Base-by-base conservation (phyloP, 1,140 invertebrate species). In the Apis laboriosa region DNA sequence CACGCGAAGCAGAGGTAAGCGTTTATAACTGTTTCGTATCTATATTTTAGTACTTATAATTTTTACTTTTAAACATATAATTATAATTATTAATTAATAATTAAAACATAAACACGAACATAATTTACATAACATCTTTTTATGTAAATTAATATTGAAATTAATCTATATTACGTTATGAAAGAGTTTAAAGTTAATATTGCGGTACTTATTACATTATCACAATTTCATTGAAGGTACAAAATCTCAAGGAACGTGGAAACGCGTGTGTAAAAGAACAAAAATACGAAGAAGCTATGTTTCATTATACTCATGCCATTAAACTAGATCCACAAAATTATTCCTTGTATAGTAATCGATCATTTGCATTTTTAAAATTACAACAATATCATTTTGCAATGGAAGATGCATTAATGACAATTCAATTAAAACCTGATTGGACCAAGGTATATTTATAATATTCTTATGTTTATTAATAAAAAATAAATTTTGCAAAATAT, bases 261-360 rank as follows among this genome's bases (percentile, higher is more conserved):
- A 97, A 98, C 93, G 95, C 96, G 72, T 97, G 96, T 93, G 95
- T 97, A 15, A 96, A 96, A 92, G 94, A 96, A 87, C 95, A 95
- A 77, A 97, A 97, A 88, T 96, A 95, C 92, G 95, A 95, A 86
- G 97, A 97, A 93, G 97, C 97, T 28, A 95, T 97, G 78, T 92
- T 97, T 73, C 96, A 97, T 93, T 98, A 97, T 90, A 97, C 96
- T 19, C 95, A 97, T n/a, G 97, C 97, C 2, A 96, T 98, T 88
- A 97, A 97, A 94, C 91, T 96, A 78, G 96, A 97, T 87, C 95
- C 96, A 51, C 94, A 94, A 70, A 97, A 97, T 93, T 96, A 95
- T 92, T 94, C 96, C 12, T 91, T 97, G 9, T 97, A 97, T 91
- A 97, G 97, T 90, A 98, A 98, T 92, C 94, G 97, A 90, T 98